Conservation (phyloP, 2,797 vertebrate species). For the Parotocinclus haroldoi region DNA sequence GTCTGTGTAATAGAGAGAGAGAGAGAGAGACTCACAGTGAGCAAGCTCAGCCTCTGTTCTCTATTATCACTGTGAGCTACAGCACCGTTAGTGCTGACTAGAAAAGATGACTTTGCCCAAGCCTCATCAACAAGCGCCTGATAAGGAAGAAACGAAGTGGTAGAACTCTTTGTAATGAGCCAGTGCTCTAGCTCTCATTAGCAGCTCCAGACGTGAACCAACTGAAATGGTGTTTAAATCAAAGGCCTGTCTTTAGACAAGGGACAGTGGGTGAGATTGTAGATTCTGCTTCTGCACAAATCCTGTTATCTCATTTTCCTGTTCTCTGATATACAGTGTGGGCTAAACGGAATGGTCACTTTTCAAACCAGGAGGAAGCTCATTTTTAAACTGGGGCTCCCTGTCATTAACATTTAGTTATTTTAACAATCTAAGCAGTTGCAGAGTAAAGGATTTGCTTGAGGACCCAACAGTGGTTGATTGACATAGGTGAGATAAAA, state of each 20-base stretch:
- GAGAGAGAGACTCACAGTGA: background rate
- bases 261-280: constrained; percentile 29
- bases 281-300: constrained; percentile 29
- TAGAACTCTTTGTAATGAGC: constrained; percentile 46
- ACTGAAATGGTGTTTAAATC: constrained; percentile 42
- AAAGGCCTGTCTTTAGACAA: constrained; percentile 33
- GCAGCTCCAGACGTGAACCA: constrained; percentile 30
- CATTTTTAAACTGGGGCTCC: background rate
- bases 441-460: too few relatives aligned
- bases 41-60: background rate
- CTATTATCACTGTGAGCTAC: background rate
- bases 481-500: too few relatives aligned
- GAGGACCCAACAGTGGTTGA: too few relatives aligned
- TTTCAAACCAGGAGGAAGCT: constrained; percentile 1
- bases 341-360: constrained; percentile 7
- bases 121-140: constrained; percentile 40
- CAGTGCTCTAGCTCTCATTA: constrained; percentile 48
- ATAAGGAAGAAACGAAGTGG: constrained; percentile 38
- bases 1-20: too few relatives aligned
- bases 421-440: too few relatives aligned
- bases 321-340: constrained; percentile 17
- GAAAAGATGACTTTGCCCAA: constrained; percentile 40
- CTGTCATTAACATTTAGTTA: too few relatives aligned
- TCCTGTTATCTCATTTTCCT: constrained; percentile 14
- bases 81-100: constrained; percentile 31